phyloP scores from a whole-genome alignment of 2,888 invertebrate species.

The Leptinotarsa tumamoca region DNA sequence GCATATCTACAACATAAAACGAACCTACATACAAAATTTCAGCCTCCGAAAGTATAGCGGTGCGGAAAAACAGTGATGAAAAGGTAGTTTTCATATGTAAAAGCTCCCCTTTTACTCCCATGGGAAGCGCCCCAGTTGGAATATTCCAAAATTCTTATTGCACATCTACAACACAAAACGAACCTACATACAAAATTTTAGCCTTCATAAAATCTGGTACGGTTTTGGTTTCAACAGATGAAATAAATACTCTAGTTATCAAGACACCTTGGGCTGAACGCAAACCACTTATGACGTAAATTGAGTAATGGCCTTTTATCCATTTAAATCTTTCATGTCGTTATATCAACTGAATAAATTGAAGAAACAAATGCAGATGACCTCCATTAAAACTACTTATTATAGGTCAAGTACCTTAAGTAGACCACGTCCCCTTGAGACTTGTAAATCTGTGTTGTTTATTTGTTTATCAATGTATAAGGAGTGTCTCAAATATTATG shows the following conservation, averaged over 20 bases:
- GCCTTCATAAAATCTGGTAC: no score
- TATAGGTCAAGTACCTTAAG: slow-evolving; percentile 29
- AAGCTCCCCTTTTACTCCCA: no score
- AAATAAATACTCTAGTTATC: background rate
- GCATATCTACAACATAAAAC: no score
- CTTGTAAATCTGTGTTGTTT: slow-evolving; percentile 17
- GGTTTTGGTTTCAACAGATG: no score
- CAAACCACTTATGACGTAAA: slow-evolving; percentile 42
- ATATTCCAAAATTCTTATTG: no score
- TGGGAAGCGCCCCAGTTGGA: no score
- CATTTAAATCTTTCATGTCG: slow-evolving; percentile 58
- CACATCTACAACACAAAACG: no score
- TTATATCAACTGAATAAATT: slow-evolving; percentile 54
- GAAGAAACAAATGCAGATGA: slow-evolving; percentile 56
- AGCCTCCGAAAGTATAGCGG: no score
- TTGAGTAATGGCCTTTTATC: slow-evolving; percentile 59
- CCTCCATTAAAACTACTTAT: slow-evolving; percentile 46
- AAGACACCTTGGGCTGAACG: slow-evolving; percentile 9
- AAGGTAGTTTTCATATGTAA: no score
- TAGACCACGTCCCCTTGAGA: slow-evolving; percentile 11
- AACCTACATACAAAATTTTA: no score
- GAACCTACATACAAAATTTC: no score
- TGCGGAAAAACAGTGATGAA: no score
- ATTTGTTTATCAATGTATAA: background rate
- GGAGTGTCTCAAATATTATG: background rate